Evolutionary conservation across 35 echinoderm and acorn worm species (phyloP).

Genomic region (Acanthaster planci): DNA sequence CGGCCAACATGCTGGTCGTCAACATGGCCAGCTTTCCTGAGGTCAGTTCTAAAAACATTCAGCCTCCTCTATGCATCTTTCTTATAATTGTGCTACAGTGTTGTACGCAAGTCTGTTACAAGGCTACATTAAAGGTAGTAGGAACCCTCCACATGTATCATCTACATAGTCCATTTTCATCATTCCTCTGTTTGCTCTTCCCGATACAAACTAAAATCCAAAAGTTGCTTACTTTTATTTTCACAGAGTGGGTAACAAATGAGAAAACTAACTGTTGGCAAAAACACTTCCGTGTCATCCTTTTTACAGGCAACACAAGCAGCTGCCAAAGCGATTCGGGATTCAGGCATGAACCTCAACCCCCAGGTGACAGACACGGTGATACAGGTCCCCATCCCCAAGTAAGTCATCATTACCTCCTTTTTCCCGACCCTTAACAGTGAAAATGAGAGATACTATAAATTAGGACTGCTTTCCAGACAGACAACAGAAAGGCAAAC

Average conservation of each 20-base stretch:
- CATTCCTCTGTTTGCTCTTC: neutral
- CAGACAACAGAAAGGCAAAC: neutral
- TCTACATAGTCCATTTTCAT: neutral
- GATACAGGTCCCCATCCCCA: slow-evolving; percentile 78
- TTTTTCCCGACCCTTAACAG: neutral
- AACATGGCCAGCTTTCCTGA: slow-evolving; percentile 81
- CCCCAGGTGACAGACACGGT: slow-evolving; percentile 64
- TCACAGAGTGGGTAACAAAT: too few relatives aligned
- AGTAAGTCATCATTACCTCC: slow-evolving; percentile 45
- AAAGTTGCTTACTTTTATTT: too few relatives aligned
- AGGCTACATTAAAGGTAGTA: too few relatives aligned
- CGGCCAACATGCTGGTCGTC: slow-evolving; percentile 61
- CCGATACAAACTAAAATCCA: too few relatives aligned
- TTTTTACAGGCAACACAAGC: slow-evolving; percentile 65
- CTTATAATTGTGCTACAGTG: too few relatives aligned
- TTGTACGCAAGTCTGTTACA: too few relatives aligned
- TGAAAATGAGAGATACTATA: neutral
- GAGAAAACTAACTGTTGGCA: too few relatives aligned
- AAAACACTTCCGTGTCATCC: too few relatives aligned
- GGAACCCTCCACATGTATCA: too few relatives aligned
- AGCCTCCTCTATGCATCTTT: too few relatives aligned
- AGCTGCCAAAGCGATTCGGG: slow-evolving; percentile 66
- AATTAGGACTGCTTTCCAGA: neutral
- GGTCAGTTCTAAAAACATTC: slow-evolving; percentile 23
- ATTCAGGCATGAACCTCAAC: slow-evolving; percentile 76